Conservation (phyloP, 2,797 vertebrate species). For the Acomys russatus region DNA sequence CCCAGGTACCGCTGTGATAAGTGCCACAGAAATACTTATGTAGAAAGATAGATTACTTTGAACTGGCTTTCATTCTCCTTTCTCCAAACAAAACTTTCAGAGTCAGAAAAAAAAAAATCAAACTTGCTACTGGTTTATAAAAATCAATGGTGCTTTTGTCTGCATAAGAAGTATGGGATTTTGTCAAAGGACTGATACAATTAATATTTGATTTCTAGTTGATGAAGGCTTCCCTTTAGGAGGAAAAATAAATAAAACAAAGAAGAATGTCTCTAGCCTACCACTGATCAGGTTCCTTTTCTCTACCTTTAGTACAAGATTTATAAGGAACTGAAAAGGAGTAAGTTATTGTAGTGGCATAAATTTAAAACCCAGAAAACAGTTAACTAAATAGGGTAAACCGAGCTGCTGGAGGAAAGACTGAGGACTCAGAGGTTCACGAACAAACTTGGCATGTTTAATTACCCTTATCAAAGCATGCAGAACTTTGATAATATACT, state of each 20-base stretch:
- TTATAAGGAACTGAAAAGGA: conserved; percentile 34
- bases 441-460: conserved; percentile 88
- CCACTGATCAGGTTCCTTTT: not conserved
- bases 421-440: conserved; percentile 72
- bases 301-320: conserved; percentile 23
- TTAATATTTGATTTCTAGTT: conserved; percentile 66
- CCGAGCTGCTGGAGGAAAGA: conserved; percentile 32
- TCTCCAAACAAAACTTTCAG: conserved; percentile 79
- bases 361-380: conserved; percentile 55
- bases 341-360: conserved; percentile 50
- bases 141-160: conserved; percentile 72
- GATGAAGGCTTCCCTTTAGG: not conserved
- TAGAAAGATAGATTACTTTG: conserved; percentile 82
- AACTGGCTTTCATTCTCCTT: conserved; percentile 73
- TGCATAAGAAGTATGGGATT: conserved; percentile 66
- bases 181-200: conserved; percentile 68
- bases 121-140: conserved; percentile 66
- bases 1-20: conserved; percentile 83
- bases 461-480: conserved; percentile 88
- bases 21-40: conserved; percentile 80
- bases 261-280: not conserved
- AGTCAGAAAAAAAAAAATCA: conserved; percentile 24
- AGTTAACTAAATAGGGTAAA: conserved; percentile 55
- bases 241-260: conserved; percentile 16
- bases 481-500: conserved; percentile 87